Evolutionary conservation across 2,797 vertebrate species (phyloP).

Genomic region (Glossophaga mutica): DNA sequence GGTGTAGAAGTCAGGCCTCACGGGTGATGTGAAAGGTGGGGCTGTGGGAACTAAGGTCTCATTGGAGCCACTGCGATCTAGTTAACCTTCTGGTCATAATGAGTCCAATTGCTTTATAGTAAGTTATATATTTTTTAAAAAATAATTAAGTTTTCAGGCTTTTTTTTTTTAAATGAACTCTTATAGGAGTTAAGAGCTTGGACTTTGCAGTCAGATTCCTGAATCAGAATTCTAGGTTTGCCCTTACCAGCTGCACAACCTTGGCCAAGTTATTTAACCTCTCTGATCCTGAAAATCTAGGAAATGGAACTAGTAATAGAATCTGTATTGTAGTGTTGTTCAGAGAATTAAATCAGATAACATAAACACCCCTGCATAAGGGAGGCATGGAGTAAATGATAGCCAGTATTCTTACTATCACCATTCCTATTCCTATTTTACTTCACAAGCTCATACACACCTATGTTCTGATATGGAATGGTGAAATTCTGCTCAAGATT

Average conservation of each 20-base stretch:
- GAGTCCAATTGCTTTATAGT: not conserved
- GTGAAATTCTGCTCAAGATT: slow-evolving; percentile 63
- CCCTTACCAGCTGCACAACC: not conserved
- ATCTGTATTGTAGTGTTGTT: not conserved
- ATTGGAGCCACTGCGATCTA: not conserved
- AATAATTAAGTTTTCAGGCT: not conserved
- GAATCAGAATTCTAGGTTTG: not conserved
- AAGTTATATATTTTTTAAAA: not conserved
- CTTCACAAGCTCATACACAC: slow-evolving; percentile 65
- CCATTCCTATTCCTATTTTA: not conserved
- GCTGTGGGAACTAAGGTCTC: not conserved
- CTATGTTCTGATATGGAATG: slow-evolving; percentile 79
- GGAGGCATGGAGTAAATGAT: not conserved
- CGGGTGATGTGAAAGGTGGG: not conserved
- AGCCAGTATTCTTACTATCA: not conserved
- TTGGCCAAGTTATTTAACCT: not conserved
- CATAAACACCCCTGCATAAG: not conserved
- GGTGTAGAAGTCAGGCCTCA: not conserved
- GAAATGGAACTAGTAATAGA: not conserved
- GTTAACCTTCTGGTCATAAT: not conserved
- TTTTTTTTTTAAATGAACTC: slow-evolving; percentile 4
- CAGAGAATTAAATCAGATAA: not conserved
- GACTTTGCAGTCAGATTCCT: not conserved
- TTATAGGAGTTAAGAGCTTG: not conserved
- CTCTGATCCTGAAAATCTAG: not conserved